phyloP scores from a whole-genome alignment of 2,113 vertebrate genomes.

The Corvus hawaiiensis region DNA sequence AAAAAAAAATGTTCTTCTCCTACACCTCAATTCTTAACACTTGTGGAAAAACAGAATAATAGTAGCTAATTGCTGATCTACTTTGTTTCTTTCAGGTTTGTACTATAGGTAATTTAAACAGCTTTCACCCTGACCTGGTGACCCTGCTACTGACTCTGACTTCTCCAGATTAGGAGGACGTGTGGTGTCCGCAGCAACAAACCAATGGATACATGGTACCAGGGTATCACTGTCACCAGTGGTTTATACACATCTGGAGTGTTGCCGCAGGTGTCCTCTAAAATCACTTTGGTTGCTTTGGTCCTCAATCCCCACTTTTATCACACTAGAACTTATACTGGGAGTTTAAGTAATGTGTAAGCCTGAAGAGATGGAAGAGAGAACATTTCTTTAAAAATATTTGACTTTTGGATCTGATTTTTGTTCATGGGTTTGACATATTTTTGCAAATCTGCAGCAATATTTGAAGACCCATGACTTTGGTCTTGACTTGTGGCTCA shows the following conservation, averaged over 20 bases:
- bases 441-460: not conserved
- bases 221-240: not conserved
- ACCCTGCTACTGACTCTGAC: not conserved
- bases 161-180: not conserved
- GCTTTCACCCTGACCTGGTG: not conserved
- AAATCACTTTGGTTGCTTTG: not conserved
- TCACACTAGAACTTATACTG: not conserved
- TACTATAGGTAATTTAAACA: not conserved
- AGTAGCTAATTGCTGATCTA: not conserved
- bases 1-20: not conserved
- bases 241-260: not conserved
- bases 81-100: not conserved
- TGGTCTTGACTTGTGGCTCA: not conserved
- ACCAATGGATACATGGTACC: not conserved
- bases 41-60: not conserved
- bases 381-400: not conserved
- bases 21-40: not conserved
- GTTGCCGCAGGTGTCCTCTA: not conserved
- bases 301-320: not conserved
- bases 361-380: not conserved
- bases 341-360: not conserved
- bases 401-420: not conserved
- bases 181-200: not conserved
- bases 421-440: not conserved
- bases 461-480: not conserved